Evolutionary conservation across 2,888 invertebrate species (phyloP).

Genomic region (Himalopsyche kuldschensis): DNA sequence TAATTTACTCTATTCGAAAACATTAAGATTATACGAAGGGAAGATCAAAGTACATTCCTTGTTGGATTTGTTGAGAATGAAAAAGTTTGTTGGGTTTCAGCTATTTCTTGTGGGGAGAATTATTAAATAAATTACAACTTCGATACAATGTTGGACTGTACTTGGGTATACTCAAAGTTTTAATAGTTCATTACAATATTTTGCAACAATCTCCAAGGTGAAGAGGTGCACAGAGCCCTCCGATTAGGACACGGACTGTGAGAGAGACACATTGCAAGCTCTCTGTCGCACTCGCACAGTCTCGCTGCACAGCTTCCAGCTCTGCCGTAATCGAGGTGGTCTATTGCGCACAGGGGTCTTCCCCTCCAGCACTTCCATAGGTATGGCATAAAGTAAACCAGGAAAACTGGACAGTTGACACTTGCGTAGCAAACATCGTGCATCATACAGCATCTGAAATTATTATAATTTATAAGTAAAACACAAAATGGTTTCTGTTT

Average conservation of each 20-base stretch:
- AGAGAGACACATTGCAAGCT: constrained; percentile 77
- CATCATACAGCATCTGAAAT: constrained; percentile 74
- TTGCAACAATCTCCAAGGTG: constrained; percentile 73
- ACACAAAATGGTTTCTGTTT: no score
- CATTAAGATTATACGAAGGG: no score
- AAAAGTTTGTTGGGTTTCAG: no score
- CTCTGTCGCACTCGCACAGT: constrained; percentile 82
- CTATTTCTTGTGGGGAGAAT: no score
- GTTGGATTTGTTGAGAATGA: no score
- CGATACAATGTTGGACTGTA: no score
- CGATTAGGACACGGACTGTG: constrained; percentile 73
- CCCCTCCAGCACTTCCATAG: constrained; percentile 83
- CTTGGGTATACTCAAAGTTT: no score
- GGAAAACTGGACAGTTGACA: constrained; percentile 76
- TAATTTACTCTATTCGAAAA: no score
- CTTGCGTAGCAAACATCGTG: constrained; percentile 86
- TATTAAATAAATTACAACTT: no score
- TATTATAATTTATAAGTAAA: not conserved
- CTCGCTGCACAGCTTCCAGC: constrained; percentile 72
- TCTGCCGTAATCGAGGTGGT: constrained; percentile 56
- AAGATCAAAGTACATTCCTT: no score
- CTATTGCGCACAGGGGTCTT: constrained; percentile 74
- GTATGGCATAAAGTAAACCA: constrained; percentile 85
- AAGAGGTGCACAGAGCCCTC: constrained; percentile 73
- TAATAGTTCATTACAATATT: constrained; percentile 66